phyloP scores from a whole-genome alignment of 1,140 invertebrate species.

The Eumaeus atala region DNA sequence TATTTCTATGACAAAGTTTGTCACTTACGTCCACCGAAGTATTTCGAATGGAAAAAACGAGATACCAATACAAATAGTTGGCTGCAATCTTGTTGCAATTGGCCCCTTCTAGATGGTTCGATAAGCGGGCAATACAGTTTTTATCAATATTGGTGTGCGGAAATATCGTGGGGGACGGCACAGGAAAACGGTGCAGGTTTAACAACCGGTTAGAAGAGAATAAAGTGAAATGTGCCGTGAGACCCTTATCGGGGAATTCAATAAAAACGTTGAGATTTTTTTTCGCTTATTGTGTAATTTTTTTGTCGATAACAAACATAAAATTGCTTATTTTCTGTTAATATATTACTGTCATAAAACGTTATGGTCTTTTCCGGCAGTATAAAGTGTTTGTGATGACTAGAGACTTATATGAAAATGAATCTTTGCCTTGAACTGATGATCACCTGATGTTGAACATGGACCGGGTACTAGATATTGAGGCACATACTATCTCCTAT shows the following conservation, averaged over 20 bases:
- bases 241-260: background rate
- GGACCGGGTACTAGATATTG: too few relatives aligned
- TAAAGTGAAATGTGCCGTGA: constrained; percentile 7
- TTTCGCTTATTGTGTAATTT: background rate
- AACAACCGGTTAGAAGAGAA: background rate
- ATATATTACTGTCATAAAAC: too few relatives aligned
- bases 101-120: constrained; percentile 29
- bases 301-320: background rate
- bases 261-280: background rate
- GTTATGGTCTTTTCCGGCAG: too few relatives aligned
- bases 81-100: constrained; percentile 48
- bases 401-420: too few relatives aligned
- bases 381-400: too few relatives aligned
- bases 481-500: too few relatives aligned
- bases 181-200: constrained; percentile 21
- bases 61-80: constrained; percentile 43
- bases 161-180: constrained; percentile 24
- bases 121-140: constrained; percentile 33
- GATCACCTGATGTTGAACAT: too few relatives aligned
- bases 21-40: background rate
- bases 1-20: too few relatives aligned
- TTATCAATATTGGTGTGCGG: constrained; percentile 27
- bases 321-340: too few relatives aligned
- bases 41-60: constrained; percentile 40
- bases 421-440: too few relatives aligned